Percentiles rank a stretch among this genome's conserved stretches.
Conservation (phyloP, 2,113 vertebrate species). For the Cercocebus atys region DNA sequence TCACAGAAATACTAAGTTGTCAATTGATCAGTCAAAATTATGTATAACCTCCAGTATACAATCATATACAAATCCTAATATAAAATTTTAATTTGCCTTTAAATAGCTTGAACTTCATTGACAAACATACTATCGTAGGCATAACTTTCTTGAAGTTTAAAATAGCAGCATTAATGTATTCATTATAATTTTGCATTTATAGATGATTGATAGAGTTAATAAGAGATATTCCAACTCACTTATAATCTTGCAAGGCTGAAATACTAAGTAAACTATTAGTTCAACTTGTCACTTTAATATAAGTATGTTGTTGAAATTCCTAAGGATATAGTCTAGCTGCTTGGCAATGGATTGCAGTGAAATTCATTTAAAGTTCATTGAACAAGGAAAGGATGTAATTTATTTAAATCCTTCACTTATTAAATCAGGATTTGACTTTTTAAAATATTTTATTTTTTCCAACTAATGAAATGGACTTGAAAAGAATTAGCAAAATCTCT, state of each 20-base stretch:
- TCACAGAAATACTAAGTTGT: neutral
- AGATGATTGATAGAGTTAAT: slow-evolving; percentile 62
- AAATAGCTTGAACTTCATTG: slow-evolving; percentile 33
- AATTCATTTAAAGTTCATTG: slow-evolving; percentile 83
- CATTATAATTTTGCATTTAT: slow-evolving; percentile 57
- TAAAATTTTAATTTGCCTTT: slow-evolving; percentile 46
- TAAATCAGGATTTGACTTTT: slow-evolving; percentile 81
- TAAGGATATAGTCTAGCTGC: slow-evolving; percentile 73
- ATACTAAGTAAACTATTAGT: slow-evolving; percentile 71
- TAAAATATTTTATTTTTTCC: slow-evolving; percentile 57
- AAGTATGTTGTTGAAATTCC: slow-evolving; percentile 70
- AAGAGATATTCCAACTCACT: slow-evolving; percentile 43
- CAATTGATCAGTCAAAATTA: neutral
- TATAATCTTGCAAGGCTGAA: slow-evolving; percentile 65
- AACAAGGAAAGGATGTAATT: slow-evolving; percentile 80
- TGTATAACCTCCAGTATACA: neutral
- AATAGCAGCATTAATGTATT: slow-evolving; percentile 22
- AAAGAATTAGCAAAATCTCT: slow-evolving; percentile 80
- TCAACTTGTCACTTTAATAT: slow-evolving; percentile 65
- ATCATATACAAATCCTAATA: slow-evolving; percentile 1
- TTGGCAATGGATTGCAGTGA: slow-evolving; percentile 76
- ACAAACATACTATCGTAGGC: slow-evolving; percentile 47
- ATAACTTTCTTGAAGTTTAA: slow-evolving; percentile 37
- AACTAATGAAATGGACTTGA: slow-evolving; percentile 81
- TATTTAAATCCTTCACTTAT: slow-evolving; percentile 83